Evolutionary conservation across 2,113 vertebrate species (phyloP).

Genomic region (Microtus pennsylvanicus): DNA sequence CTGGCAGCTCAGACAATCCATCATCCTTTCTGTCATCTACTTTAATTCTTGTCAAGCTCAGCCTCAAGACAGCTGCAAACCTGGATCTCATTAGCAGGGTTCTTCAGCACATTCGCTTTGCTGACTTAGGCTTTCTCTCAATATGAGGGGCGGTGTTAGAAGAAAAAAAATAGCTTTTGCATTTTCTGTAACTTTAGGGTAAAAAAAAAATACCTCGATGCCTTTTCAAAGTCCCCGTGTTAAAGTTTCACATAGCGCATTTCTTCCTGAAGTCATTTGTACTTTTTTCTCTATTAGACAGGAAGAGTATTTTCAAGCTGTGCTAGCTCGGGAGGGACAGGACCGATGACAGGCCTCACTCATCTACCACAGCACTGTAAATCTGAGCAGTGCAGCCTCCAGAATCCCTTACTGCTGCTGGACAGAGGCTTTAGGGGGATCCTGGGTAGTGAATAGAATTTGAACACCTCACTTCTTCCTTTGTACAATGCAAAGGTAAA

Average conservation of each 20-base stretch:
- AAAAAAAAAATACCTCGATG: slow-evolving; percentile 35
- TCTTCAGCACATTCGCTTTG: not conserved
- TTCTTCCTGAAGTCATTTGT: slow-evolving; percentile 31
- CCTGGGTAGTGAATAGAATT: not conserved
- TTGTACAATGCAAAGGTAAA: not conserved
- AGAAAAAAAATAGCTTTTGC: not conserved
- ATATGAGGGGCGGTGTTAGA: not conserved
- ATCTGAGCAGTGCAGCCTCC: not conserved
- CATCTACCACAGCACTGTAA: not conserved
- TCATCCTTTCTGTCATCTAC: not conserved
- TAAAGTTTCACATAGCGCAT: not conserved
- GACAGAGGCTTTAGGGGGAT: not conserved
- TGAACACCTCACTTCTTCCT: not conserved
- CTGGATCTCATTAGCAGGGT: not conserved
- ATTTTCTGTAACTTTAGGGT: slow-evolving; percentile 49
- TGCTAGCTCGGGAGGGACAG: not conserved
- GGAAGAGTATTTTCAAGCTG: not conserved
- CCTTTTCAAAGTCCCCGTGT: not conserved
- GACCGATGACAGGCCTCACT: not conserved
- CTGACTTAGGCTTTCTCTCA: slow-evolving; percentile 29
- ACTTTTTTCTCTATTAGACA: slow-evolving; percentile 7
- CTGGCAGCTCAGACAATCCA: not conserved
- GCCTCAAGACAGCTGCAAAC: not conserved
- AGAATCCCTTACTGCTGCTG: not conserved
- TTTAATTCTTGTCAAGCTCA: not conserved